A percentile compares a stretch with the other conserved stretches of the same genome.
phyloP scores from a whole-genome alignment of 53 echinoderm and acorn worm species.

The Crossaster papposus region DNA sequence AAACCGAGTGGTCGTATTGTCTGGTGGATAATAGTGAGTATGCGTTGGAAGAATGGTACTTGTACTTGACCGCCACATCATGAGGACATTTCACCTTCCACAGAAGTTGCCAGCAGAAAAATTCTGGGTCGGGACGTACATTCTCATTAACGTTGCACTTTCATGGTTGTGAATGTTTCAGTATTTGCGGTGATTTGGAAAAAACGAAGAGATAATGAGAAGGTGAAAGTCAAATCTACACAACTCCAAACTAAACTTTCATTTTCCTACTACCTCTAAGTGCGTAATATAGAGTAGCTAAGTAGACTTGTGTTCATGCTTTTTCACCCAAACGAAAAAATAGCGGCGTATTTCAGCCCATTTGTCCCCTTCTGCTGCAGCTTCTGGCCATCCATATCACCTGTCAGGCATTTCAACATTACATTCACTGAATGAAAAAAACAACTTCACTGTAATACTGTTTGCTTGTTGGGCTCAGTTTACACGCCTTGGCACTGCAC shows the following conservation, averaged over 20 bases:
- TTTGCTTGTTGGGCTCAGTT: slow-evolving; percentile 34
- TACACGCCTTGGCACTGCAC: slow-evolving; percentile 36
- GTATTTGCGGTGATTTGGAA: neutral
- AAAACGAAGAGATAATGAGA: slow-evolving; percentile 32
- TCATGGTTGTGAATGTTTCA: neutral
- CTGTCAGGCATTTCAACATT: slow-evolving; percentile 47
- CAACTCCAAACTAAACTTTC: slow-evolving; percentile 42
- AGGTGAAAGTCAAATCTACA: slow-evolving; percentile 64
- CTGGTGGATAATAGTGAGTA: slow-evolving; percentile 99
- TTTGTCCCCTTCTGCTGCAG: slow-evolving; percentile 50
- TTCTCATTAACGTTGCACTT: slow-evolving; percentile 11
- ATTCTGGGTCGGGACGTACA: neutral
- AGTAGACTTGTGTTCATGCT: slow-evolving; percentile 33
- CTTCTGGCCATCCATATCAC: slow-evolving; percentile 50
- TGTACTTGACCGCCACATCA: slow-evolving; percentile 95
- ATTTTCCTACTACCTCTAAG: slow-evolving; percentile 51
- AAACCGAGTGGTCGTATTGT: slow-evolving; percentile 89
- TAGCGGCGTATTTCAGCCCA: slow-evolving; percentile 31
- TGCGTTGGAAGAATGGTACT: slow-evolving; percentile 67
- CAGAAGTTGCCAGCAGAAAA: slow-evolving; percentile 54
- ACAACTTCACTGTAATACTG: slow-evolving; percentile 36
- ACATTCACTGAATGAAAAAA: slow-evolving; percentile 23
- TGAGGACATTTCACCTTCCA: slow-evolving; percentile 62
- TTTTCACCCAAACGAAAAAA: slow-evolving; percentile 41
- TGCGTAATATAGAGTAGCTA: slow-evolving; percentile 35